phyloP scores from a whole-genome alignment of 23 tunicate genomes.

The Corella eumyota region DNA sequence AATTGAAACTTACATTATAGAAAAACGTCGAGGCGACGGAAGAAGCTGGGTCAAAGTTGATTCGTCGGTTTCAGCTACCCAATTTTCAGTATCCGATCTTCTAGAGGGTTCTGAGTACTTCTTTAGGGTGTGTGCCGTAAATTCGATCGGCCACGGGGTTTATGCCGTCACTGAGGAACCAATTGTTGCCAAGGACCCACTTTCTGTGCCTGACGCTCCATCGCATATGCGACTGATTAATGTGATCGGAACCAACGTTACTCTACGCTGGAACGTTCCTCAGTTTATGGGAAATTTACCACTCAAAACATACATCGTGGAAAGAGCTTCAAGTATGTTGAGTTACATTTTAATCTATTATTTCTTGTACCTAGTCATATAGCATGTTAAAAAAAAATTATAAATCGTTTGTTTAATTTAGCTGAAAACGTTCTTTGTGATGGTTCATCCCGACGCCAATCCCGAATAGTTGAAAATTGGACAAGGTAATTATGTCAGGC shows the following conservation, averaged over 20 bases:
- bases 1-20: conserved; percentile 76
- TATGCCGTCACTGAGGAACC: conserved; percentile 55
- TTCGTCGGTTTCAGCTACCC: conserved; percentile 69
- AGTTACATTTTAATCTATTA: neutral
- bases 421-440: neutral
- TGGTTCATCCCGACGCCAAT: conserved; percentile 6
- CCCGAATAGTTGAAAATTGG: conserved; percentile 6
- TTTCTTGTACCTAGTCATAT: no score
- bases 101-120: conserved; percentile 65
- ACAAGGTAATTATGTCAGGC: conserved; percentile 5
- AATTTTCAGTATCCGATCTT: conserved; percentile 43
- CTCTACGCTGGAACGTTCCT: conserved; percentile 81
- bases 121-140: conserved; percentile 86
- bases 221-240: conserved; percentile 39
- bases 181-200: conserved; percentile 60
- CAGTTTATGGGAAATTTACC: conserved; percentile 74
- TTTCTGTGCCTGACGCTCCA: conserved; percentile 75
- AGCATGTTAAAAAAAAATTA: no score
- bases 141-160: conserved; percentile 76
- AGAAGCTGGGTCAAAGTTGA: conserved; percentile 83
- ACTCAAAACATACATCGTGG: conserved; percentile 74
- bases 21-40: conserved; percentile 83
- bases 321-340: conserved; percentile 22
- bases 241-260: conserved; percentile 45
- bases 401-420: no score